Conservation (phyloP, 2,888 invertebrate genomes). For the Epistrophe eligans region DNA sequence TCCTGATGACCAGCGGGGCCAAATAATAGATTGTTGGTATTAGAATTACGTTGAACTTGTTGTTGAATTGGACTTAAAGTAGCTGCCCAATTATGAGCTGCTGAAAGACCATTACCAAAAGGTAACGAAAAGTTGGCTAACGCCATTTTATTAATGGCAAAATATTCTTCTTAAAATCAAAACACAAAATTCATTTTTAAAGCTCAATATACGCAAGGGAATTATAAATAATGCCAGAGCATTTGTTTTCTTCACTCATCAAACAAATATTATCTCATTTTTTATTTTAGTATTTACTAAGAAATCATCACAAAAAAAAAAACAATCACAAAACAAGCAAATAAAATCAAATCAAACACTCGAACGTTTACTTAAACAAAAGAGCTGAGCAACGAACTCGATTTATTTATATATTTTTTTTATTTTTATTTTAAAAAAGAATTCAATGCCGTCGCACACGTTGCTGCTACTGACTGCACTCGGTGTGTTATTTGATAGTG, state of each 20-base stretch:
- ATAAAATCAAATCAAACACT: slow-evolving; percentile 25
- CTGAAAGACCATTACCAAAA: slow-evolving; percentile 79
- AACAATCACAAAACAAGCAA: slow-evolving; percentile 41
- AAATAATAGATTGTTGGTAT: slow-evolving; percentile 83
- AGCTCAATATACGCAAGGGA: slow-evolving; percentile 21
- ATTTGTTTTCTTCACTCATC: slow-evolving; percentile 55
- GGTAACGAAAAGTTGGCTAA: slow-evolving; percentile 83
- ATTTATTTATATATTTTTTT: slow-evolving; percentile 41
- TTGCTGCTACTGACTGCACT: slow-evolving; percentile 37
- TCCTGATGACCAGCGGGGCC: slow-evolving; percentile 84
- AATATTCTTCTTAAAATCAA: slow-evolving; percentile 2
- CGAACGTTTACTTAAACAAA: slow-evolving; percentile 53
- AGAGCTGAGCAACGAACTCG: slow-evolving; percentile 73
- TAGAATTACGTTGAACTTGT: slow-evolving; percentile 82
- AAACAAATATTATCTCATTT: slow-evolving; percentile 72
- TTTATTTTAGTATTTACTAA: slow-evolving; percentile 38
- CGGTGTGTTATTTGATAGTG: slow-evolving; percentile 26
- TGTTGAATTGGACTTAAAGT: slow-evolving; percentile 82
- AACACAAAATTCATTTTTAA: slow-evolving; percentile 44
- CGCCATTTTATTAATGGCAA: slow-evolving; percentile 79
- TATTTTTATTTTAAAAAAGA: slow-evolving; percentile 23
- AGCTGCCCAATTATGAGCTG: slow-evolving; percentile 82
- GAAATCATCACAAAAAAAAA: slow-evolving; percentile 10
- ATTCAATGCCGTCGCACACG: slow-evolving; percentile 62
- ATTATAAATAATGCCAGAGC: slow-evolving; percentile 32